These are phyloP conservation scores for Falco peregrinus DNA, from an alignment of 2,797 vertebrate species.

Conservation along the genomic window DNA sequence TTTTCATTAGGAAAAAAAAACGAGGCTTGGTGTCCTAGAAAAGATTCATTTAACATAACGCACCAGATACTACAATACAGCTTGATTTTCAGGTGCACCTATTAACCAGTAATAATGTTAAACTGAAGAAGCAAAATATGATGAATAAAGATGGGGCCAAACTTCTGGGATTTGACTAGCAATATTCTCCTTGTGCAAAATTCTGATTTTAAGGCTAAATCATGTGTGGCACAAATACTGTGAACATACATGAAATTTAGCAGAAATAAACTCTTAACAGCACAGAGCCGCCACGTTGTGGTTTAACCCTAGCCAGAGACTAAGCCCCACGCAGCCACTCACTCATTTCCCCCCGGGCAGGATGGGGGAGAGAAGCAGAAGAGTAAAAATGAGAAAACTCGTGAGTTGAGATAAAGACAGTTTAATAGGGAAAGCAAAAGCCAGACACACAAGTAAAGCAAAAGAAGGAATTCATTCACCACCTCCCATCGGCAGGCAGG, in stretches of 20 bases:
- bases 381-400: not conserved
- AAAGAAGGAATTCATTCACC: not conserved
- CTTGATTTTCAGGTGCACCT: constrained; percentile 79
- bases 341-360: not conserved
- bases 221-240: not conserved
- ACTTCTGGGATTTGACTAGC: constrained; percentile 52
- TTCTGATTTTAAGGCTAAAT: constrained; percentile 48
- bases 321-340: not conserved
- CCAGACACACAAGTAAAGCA: not conserved
- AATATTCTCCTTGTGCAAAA: constrained; percentile 58
- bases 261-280: constrained; percentile 29
- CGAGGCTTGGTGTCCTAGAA: constrained; percentile 64
- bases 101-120: constrained; percentile 77
- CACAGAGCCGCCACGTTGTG: not conserved
- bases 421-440: not conserved
- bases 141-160: constrained; percentile 70
- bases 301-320: not conserved
- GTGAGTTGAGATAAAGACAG: not conserved
- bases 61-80: constrained; percentile 73
- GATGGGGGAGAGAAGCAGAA: not conserved
- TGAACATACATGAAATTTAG: constrained; percentile 29
- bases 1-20: constrained; percentile 70
- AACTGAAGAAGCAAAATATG: constrained; percentile 67
- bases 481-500: not conserved
- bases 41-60: constrained; percentile 72